These are phyloP conservation scores for Hydraecia micacea DNA, from an alignment of 2,888 invertebrate genomes.

Conservation along the genomic window DNA sequence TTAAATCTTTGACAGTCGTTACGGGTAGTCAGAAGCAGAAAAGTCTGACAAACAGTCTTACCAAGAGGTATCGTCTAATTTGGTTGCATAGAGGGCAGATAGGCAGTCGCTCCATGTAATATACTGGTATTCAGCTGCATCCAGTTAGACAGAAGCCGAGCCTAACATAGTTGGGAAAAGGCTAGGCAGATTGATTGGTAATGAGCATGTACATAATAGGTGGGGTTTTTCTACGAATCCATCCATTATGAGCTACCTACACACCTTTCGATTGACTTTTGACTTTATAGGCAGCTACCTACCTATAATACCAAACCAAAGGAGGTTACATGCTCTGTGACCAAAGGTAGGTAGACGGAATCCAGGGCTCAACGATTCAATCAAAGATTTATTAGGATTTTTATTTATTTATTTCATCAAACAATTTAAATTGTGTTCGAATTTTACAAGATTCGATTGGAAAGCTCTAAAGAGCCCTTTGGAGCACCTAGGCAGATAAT, in stretches of 20 bases:
- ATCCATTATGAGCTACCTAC: constrained; percentile 17
- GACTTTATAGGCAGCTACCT: background rate
- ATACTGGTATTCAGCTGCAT: background rate
- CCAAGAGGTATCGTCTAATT: background rate
- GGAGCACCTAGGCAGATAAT: constrained; percentile 9
- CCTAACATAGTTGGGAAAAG: background rate
- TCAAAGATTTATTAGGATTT: constrained; percentile 14
- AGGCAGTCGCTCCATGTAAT: background rate
- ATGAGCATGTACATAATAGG: background rate
- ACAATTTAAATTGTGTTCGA: too few relatives aligned
- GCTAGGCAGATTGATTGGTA: background rate
- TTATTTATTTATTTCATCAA: too few relatives aligned
- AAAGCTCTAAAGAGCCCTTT: constrained; percentile 10
- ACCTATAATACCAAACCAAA: background rate
- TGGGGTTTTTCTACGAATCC: background rate
- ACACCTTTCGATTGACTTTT: constrained; percentile 16
- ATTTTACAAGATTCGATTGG: constrained; percentile 11
- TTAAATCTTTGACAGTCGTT: background rate
- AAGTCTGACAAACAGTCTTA: background rate
- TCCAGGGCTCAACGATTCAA: constrained; percentile 19
- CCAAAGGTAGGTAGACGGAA: background rate
- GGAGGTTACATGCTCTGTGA: too few relatives aligned
- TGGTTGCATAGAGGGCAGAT: background rate
- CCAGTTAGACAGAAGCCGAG: background rate
- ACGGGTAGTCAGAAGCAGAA: background rate